phyloP scores from a whole-genome alignment of 1,140 invertebrate genomes.

The Eufriesea mexicana region DNA sequence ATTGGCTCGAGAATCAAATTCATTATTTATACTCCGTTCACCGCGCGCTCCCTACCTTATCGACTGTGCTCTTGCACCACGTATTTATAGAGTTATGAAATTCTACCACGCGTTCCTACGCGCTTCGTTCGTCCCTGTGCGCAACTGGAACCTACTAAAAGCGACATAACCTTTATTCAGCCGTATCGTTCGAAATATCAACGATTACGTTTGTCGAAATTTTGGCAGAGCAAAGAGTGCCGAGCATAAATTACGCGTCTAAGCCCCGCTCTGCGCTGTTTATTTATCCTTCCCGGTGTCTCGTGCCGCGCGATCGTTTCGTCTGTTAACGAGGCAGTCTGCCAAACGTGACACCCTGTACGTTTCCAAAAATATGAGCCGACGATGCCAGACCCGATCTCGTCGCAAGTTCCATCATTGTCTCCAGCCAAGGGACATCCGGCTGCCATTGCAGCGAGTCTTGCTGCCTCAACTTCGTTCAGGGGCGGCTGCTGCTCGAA shows the following conservation, averaged over 20 bases:
- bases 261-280: background rate
- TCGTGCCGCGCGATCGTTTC: background rate
- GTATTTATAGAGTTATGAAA: slow-evolving; percentile 23
- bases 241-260: background rate
- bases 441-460: no score
- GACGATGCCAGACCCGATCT: background rate
- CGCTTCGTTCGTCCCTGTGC: background rate
- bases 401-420: background rate
- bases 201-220: background rate
- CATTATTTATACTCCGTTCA: slow-evolving; percentile 53
- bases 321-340: background rate
- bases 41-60: slow-evolving; percentile 18
- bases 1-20: slow-evolving; percentile 42
- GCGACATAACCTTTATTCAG: background rate
- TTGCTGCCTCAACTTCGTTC: no score
- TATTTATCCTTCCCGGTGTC: background rate
- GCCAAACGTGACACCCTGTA: slow-evolving; percentile 29
- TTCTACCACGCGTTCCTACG: background rate
- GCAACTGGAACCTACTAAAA: background rate
- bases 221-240: no score
- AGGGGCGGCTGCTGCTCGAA: no score
- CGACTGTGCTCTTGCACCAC: background rate
- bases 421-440: no score
- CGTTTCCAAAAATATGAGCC: background rate
- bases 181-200: background rate